Conservation (phyloP, 2,888 invertebrate species). For the Pediacus dermestoides region DNA sequence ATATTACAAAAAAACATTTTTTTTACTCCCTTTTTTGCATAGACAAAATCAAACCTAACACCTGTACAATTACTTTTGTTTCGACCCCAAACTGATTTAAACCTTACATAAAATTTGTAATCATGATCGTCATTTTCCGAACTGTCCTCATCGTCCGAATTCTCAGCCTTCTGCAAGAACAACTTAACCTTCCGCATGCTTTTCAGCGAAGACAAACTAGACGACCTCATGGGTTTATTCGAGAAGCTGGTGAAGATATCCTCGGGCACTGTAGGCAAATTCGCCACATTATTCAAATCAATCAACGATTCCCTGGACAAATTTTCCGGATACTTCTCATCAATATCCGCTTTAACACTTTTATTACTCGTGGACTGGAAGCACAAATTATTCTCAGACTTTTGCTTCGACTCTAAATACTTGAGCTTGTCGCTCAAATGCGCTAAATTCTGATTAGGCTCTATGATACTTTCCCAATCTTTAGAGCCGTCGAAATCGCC, state of each 20-base stretch:
- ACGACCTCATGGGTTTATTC: constrained; percentile 46
- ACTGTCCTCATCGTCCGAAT: constrained; percentile 47
- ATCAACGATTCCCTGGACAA: constrained; percentile 49
- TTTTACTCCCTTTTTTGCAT: too few relatives aligned
- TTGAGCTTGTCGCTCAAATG: constrained; percentile 43
- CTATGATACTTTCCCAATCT: constrained; percentile 24
- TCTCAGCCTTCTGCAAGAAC: constrained; percentile 48
- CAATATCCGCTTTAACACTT: constrained; percentile 47
- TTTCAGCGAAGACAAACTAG: constrained; percentile 50
- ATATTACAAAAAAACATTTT: too few relatives aligned
- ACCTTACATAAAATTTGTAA: constrained; percentile 12
- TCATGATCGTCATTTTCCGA: constrained; percentile 46
- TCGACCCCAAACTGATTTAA: too few relatives aligned
- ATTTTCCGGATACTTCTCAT: constrained; percentile 52
- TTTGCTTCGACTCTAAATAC: constrained; percentile 21
- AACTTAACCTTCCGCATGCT: constrained; percentile 50
- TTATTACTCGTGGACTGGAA: constrained; percentile 35
- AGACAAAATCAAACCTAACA: too few relatives aligned
- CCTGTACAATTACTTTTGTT: too few relatives aligned
- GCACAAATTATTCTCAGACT: constrained; percentile 28
- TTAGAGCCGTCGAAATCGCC: constrained; percentile 41
- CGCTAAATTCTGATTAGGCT: not conserved
- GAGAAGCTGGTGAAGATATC: constrained; percentile 49
- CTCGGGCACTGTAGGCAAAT: constrained; percentile 51
- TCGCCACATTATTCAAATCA: constrained; percentile 47